These are phyloP conservation scores for Crocallis elinguaria DNA, from an alignment of 2,888 invertebrate genomes.

Conservation along the genomic window DNA sequence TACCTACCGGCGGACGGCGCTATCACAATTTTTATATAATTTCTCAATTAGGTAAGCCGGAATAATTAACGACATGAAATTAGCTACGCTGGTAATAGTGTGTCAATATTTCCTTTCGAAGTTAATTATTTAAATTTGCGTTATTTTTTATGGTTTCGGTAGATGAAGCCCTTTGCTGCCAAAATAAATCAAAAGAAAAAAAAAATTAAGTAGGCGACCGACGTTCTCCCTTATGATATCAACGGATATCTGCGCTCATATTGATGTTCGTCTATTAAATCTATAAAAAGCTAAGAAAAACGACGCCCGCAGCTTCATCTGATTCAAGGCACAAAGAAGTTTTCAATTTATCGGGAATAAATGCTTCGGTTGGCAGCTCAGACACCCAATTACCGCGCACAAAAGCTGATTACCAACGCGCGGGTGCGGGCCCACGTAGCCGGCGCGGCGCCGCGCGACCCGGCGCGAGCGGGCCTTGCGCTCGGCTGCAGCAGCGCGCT, in stretches of 20 bases:
- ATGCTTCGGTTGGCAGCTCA: constrained; percentile 83
- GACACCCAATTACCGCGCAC: constrained; percentile 84
- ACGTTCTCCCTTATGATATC: too few relatives aligned
- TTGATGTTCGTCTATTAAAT: constrained; percentile 23
- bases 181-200: too few relatives aligned
- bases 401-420: constrained; percentile 82
- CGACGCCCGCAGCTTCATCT: constrained; percentile 67
- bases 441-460: constrained; percentile 38
- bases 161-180: too few relatives aligned
- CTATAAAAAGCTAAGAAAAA: constrained; percentile 47
- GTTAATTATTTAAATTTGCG: too few relatives aligned
- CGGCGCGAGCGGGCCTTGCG: constrained; percentile 19
- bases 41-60: constrained; percentile 41
- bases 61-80: constrained; percentile 2
- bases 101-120: background rate
- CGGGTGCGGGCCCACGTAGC: constrained; percentile 61
- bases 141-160: too few relatives aligned
- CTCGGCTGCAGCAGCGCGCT: constrained; percentile 50
- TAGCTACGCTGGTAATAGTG: background rate
- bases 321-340: constrained; percentile 79
- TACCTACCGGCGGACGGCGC: constrained; percentile 54
- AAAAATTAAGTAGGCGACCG: too few relatives aligned
- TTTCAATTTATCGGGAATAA: constrained; percentile 84
- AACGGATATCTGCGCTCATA: constrained; percentile 17
- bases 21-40: constrained; percentile 62